These are phyloP conservation scores for Cerceris rybyensis DNA, from an alignment of 2,888 invertebrate genomes.

Conservation along the genomic window DNA sequence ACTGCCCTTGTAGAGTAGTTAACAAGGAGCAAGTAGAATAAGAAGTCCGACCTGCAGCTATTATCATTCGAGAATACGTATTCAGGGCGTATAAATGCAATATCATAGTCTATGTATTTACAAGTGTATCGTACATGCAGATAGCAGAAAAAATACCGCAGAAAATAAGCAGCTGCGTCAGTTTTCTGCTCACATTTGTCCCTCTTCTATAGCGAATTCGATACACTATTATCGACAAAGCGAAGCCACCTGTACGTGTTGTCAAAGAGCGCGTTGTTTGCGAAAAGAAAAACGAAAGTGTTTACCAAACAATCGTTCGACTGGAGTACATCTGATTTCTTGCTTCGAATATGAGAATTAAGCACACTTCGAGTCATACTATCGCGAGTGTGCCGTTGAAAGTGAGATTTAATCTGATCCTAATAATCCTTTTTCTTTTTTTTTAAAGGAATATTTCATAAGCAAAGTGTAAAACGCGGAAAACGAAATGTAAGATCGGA, in stretches of 20 bases:
- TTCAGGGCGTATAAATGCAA: no score
- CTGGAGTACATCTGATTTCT: constrained; percentile 17
- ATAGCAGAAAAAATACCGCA: no score
- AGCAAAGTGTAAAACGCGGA: constrained; percentile 10
- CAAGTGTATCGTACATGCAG: no score
- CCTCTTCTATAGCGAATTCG: not conserved
- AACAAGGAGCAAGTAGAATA: no score
- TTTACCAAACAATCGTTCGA: constrained; percentile 41
- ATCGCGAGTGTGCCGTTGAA: constrained; percentile 24
- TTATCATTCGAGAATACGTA: no score
- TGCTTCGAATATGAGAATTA: constrained; percentile 40
- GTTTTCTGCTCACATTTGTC: no score
- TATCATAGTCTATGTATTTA: no score
- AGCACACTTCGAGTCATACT: constrained; percentile 2
- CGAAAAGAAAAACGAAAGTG: constrained; percentile 18
- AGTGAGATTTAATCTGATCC: constrained; percentile 46
- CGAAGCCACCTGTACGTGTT: constrained; percentile 21
- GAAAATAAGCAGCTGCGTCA: no score
- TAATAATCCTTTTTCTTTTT: not conserved
- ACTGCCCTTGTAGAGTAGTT: no score
- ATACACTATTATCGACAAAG: not conserved
- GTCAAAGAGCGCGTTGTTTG: constrained; percentile 13
- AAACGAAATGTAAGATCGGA: not conserved
- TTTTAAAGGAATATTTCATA: constrained; percentile 20
- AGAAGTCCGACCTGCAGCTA: no score